Evolutionary conservation across 2,888 invertebrate genomes (phyloP), one percentile per base, ranked within the genome.

Genomic region (Neoaliturus tenellus): DNA sequence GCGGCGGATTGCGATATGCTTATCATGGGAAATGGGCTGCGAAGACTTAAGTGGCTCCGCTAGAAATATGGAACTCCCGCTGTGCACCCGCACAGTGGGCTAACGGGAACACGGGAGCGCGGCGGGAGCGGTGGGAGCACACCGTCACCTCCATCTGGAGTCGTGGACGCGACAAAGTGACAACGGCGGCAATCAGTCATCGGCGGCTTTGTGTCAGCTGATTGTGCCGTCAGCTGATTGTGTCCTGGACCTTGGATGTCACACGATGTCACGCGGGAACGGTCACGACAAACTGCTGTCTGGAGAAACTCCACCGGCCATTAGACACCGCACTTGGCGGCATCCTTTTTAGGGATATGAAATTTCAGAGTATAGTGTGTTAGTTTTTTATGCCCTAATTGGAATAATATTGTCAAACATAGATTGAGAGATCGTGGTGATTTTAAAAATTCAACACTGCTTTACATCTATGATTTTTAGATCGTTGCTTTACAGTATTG

Each of bases 1-100:
- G 20, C 23, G 20, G 67, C 67, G 5, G 67, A 69, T 39, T 69
- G 69, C 69, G 39, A 39, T 69, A 69, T 69, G 69, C 69, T 69
- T 69, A 69, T 69, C 20, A 69, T 39, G 69, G 69, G 69, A 69
- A 62, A 62, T 62, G 28, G 62, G 62, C 31, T 62, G 62, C 62
- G 62, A 62, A 62, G 6, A 8, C 23, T 25, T 5, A 55, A 55
- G 55, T 55, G 55, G 20, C 25, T 20, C 62, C 28, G 28, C 62
- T 31, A 28, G 62, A 62, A 62, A 62, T 25, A 62, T 62, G 31
- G 31, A 62, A 62, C 31, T 23, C 2, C 55, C 8, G 31, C 28
- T n/a, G n/a, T n/a, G n/a, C n/a, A n/a, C n/a, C n/a, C n/a, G n/a
- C n/a, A n/a, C n/a, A n/a, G n/a, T 12, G 31, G 28, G 55, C 23